Conservation (phyloP, 1,140 invertebrate genomes). For the Temnothorax longispinosus region DNA sequence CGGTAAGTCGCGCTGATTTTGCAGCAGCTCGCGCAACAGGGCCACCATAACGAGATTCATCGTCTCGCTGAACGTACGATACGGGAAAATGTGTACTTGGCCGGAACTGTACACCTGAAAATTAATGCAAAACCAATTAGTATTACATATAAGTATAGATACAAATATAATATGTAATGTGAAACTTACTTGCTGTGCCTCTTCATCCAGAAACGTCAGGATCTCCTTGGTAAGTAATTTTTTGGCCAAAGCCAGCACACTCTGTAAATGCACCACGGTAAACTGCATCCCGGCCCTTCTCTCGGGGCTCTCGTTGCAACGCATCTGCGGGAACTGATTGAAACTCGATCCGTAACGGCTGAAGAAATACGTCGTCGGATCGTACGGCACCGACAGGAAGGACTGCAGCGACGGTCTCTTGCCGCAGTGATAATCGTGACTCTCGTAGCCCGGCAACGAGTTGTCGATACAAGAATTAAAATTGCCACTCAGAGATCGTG, state of each 20-base stretch:
- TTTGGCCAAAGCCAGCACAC: slow-evolving; percentile 93
- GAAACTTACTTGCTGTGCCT: slow-evolving; percentile 90
- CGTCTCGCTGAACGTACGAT: slow-evolving; percentile 97
- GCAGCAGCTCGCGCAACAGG: slow-evolving; percentile 95
- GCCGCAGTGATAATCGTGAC: slow-evolving; percentile 79
- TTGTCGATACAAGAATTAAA: slow-evolving; percentile 87
- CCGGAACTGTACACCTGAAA: slow-evolving; percentile 81
- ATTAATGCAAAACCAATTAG: slow-evolving; percentile 36
- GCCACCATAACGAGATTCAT: slow-evolving; percentile 97
- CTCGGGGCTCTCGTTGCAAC: slow-evolving; percentile 89
- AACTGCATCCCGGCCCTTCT: slow-evolving; percentile 89
- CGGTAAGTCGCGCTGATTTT: slow-evolving; percentile 95
- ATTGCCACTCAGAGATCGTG: slow-evolving; percentile 95
- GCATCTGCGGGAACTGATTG: slow-evolving; percentile 93
- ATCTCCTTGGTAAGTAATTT: slow-evolving; percentile 95
- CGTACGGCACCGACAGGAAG: slow-evolving; percentile 90
- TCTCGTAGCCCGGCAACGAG: slow-evolving; percentile 75
- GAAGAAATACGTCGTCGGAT: slow-evolving; percentile 95
- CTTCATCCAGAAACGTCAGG: slow-evolving; percentile 92
- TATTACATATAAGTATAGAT: neutral
- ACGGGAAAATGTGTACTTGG: slow-evolving; percentile 92
- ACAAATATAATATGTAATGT: neutral
- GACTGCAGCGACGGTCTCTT: slow-evolving; percentile 87
- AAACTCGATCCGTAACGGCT: slow-evolving; percentile 97
- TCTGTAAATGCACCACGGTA: slow-evolving; percentile 91